Evolutionary conservation across 2,888 invertebrate genomes (phyloP).

Genomic region (Blastobasis adustella): DNA sequence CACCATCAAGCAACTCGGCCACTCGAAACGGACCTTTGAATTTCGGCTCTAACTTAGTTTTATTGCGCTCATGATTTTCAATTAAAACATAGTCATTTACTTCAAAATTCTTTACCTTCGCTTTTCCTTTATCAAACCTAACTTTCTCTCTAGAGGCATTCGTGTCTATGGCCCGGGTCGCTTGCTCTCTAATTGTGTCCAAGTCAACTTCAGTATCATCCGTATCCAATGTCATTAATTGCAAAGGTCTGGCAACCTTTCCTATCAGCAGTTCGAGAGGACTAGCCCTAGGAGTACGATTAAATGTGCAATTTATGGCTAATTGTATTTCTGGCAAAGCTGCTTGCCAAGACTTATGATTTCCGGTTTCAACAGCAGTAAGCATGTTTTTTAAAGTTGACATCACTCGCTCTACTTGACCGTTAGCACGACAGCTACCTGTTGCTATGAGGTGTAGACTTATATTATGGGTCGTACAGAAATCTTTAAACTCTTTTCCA

Average conservation of each 20-base stretch:
- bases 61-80: constrained; percentile 15
- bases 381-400: constrained; percentile 19
- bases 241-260: too few relatives aligned
- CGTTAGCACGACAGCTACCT: constrained; percentile 22
- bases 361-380: constrained; percentile 17
- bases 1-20: constrained; percentile 12
- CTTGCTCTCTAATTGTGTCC: constrained; percentile 4
- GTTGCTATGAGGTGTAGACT: constrained; percentile 21
- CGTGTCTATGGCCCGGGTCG: constrained; percentile 3
- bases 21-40: constrained; percentile 16
- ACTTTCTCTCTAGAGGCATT: constrained; percentile 10
- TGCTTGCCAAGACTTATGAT: constrained; percentile 21
- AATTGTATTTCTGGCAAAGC: constrained; percentile 22
- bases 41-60: constrained; percentile 18
- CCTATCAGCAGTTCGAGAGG: too few relatives aligned
- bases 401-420: constrained; percentile 24
- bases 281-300: constrained; percentile 19
- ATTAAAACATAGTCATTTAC: constrained; percentile 18
- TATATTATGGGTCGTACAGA: constrained; percentile 16
- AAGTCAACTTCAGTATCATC: background rate
- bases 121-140: constrained; percentile 12
- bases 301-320: constrained; percentile 21
- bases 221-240: constrained; percentile 2
- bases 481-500: constrained; percentile 4
- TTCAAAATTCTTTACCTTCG: constrained; percentile 5